Evolutionary conservation across 1,140 invertebrate species (phyloP), one percentile per base, ranked within the genome.

Genomic region (Cherax destructor): DNA sequence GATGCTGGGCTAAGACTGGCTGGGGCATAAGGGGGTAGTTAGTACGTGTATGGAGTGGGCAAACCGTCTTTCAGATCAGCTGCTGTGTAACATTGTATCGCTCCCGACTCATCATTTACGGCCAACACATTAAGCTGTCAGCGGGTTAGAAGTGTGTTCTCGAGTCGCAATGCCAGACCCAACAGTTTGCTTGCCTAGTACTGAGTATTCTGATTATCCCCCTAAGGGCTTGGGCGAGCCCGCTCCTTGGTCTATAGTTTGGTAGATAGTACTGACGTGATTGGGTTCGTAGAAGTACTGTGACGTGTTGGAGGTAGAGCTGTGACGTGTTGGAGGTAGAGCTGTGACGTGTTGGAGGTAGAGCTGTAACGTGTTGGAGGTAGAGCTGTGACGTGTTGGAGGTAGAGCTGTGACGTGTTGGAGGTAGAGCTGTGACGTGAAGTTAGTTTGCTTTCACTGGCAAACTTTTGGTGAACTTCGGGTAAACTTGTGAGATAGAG

Each of bases 61-160:
- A 83, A 9, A 13, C 56, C 13, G 52, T 4, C 80, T 13, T n/a
- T 61, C 6, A n/a, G 52, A 3, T 5, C 4, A 13, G 78, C 1
- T 4, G n/a, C 16, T n/a, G 80, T 18, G 24, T n/a, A 30, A 11
- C 21, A 24, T 30, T 83, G 61, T 83, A 52, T 81, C 6, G 80
- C 80, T 24, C 11, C 52, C 52, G 11, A 24, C 1, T 83, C 52
- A 52, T 83, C 52, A 83, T 47, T 61, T 59, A 56, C 52, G 21
- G 21, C 61, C 80, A 13, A 18, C 52, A 83, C 80, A 83, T 83
- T 59, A 83, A 61, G 3, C 56, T 83, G 80, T 61, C 80, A 83
- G 30, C 80, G 24, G 80, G 52, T 30, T 83, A 83, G 80, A 61
- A 49, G n/a, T 49, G 52, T 52, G 52, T 49, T 56, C 7, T 59